phyloP scores from a whole-genome alignment of 2,888 invertebrate genomes.

The Endomychus coccineus region DNA sequence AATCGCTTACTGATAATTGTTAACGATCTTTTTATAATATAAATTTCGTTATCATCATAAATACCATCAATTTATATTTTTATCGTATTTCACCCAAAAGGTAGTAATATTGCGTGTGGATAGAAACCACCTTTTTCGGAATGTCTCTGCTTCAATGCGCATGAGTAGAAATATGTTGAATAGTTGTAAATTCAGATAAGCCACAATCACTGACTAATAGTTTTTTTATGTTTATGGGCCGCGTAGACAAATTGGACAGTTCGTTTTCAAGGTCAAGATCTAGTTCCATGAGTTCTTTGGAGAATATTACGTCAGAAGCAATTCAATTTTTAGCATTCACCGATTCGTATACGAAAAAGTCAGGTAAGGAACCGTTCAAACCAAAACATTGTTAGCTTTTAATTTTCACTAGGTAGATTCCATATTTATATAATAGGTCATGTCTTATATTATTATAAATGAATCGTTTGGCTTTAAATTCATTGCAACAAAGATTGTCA shows the following conservation, averaged over 20 bases:
- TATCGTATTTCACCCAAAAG: too few species aligned
- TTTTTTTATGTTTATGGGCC: constrained; percentile 51
- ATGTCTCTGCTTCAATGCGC: constrained; percentile 29
- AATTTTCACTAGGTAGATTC: too few species aligned
- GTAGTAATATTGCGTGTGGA: too few species aligned
- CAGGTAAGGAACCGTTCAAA: constrained; percentile 75
- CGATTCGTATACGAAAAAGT: constrained; percentile 90
- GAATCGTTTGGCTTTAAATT: too few species aligned
- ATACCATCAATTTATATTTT: too few species aligned
- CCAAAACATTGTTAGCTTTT: too few species aligned
- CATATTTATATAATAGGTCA: too few species aligned
- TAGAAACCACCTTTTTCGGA: constrained; percentile 2
- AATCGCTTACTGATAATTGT: too few species aligned
- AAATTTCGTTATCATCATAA: too few species aligned
- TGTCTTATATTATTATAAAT: too few species aligned
- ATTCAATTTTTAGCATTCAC: constrained; percentile 94
- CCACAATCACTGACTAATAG: constrained; percentile 21
- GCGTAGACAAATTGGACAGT: constrained; percentile 93
- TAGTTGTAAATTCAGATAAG: constrained; percentile 9
- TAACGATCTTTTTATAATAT: too few species aligned
- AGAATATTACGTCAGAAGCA: constrained; percentile 93
- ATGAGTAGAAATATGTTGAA: constrained; percentile 31
- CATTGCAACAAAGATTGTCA: too few species aligned
- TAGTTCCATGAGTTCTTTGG: constrained; percentile 95
- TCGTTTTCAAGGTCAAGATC: constrained; percentile 94